phyloP scores from a whole-genome alignment of 2,888 invertebrate genomes.

The Drosophila pseudotalamancana region DNA sequence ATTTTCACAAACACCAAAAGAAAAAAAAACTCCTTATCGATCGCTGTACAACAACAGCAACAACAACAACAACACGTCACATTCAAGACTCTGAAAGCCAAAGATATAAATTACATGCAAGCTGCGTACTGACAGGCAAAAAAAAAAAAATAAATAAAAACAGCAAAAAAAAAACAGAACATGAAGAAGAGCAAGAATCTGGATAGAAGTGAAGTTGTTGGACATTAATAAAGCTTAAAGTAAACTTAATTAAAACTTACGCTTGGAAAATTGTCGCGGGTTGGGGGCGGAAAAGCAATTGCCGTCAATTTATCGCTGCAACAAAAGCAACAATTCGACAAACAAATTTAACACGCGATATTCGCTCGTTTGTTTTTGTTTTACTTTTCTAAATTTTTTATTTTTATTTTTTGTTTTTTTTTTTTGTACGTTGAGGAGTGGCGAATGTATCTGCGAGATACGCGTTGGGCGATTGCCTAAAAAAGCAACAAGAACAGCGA shows the following conservation, averaged over 20 bases:
- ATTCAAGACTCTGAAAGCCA: constrained; percentile 22
- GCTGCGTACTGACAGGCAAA: constrained; percentile 25
- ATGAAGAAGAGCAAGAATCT: too few species aligned
- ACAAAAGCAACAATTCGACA: constrained; percentile 6
- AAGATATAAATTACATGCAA: constrained; percentile 49
- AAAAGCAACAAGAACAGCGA: constrained; percentile 21
- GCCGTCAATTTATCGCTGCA: constrained; percentile 16
- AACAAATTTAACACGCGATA: constrained; percentile 14
- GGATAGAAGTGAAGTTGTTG: constrained; percentile 21
- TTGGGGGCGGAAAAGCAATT: constrained; percentile 29
- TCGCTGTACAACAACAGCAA: constrained; percentile 11
- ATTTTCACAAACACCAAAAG: constrained; percentile 57
- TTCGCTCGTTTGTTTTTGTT: constrained; percentile 23
- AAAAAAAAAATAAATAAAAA: background rate
- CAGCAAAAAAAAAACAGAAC: background rate
- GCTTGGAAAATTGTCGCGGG: constrained; percentile 44
- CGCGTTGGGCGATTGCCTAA: constrained; percentile 15
- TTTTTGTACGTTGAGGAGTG: constrained; percentile 4
- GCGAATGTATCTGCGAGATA: constrained; percentile 46
- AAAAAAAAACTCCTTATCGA: constrained; percentile 55
- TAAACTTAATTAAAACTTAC: constrained; percentile 64
- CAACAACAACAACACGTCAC: constrained; percentile 30
- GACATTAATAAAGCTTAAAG: constrained; percentile 58
- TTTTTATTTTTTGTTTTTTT: background rate
- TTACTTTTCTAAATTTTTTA: too few species aligned